Evolutionary conservation across 1,140 invertebrate genomes (phyloP), one percentile per base, ranked within the genome.

Genomic region (Platyscapa corneri): DNA sequence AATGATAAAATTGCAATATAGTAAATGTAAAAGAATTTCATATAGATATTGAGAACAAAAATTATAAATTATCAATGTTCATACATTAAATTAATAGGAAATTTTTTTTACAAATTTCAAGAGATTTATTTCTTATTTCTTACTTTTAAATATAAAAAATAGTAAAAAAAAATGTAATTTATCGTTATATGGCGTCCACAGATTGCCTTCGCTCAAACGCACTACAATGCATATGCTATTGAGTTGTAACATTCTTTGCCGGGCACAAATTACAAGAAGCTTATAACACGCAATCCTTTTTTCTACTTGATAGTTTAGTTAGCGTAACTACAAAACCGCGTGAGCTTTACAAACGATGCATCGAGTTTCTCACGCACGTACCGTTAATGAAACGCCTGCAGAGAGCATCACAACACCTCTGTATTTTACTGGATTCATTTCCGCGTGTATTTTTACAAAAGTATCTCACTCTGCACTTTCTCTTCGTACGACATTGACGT

Each of bases 341-440:
- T 6, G 42, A 77, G 56, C n/a, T 77, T 77, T 20, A 46, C 46
- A 67, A 84, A 78, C 16, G 39, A 70, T 30, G 14, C 53, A 20
- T 23, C 12, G 39, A n/a, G 49, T 65, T 65, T 65, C 2, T 46
- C 56, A 39, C 8, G 56, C 37, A 67, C 60, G n/a, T 16, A 32
- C 8, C 20, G 32, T 32, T 84, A 84, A 84, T 78, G 82, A 78
- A 76, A 78, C 32, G 60, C 60, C 42, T 37, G n/a, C 12, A 27
- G 30, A 27, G 30, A 49, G 64, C 82, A 65, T 60, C 0, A 60
- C 20, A 10, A 10, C 56, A 60, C 56, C 56, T 60, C 56, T 10
- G 27, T 10, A 60, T 49, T 76, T 83, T 39, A 27, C 74, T 37
- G 72, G 65, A 84, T 67, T 53, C 74, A 70, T 84, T 78, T 84